Evolutionary conservation across 2,888 invertebrate species (phyloP), one percentile per base, ranked within the genome.

Genomic region (Agrenia bidenticulata): DNA sequence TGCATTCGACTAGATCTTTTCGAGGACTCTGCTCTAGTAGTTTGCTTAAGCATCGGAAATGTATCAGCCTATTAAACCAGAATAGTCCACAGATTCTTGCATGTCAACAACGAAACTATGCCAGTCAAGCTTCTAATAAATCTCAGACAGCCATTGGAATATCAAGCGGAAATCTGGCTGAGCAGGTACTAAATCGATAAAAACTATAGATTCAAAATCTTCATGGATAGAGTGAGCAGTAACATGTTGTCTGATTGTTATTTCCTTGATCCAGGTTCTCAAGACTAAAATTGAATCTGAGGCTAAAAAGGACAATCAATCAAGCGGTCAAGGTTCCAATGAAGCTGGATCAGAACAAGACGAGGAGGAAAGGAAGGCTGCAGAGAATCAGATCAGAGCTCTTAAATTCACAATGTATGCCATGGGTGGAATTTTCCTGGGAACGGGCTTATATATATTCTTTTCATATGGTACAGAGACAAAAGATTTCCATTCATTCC

Each of bases 371-470:
- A 77, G 77, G 27, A 83, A 88, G 76, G 85, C 86, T 77, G 85
- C 87, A 77, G 86, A 88, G 75, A 86, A 86, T 60, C 86, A 88
- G 74, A 88, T 88, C 86, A 85, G 83, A 73, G 83, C 86, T 72
- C 89, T 89, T 86, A 90, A 89, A 79, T 83, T 78, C 54, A 78
- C 79, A 23, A 76, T 81, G 39, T 73, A 78, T 42, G 79, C 79
- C 17, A 78, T 81, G 68, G 80, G 79, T 19, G 75, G 78, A 1
- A 74, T 78, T 27, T 73, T 80, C 53, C 77, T 78, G 1, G 75
- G 79, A 15, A 66, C 78, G 17, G 77, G 78, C 19, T 75, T 78
- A 23, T 78, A 78, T 61, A 67, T 80, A 2, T 76, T 80, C 23
- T 78, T 78, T 56, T 77, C 77, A 41, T 78, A 80, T 74, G 81